Evolutionary conservation across 2,113 vertebrate species (phyloP), one percentile per base, ranked within the genome.

Genomic region (Tenrec ecaudatus): DNA sequence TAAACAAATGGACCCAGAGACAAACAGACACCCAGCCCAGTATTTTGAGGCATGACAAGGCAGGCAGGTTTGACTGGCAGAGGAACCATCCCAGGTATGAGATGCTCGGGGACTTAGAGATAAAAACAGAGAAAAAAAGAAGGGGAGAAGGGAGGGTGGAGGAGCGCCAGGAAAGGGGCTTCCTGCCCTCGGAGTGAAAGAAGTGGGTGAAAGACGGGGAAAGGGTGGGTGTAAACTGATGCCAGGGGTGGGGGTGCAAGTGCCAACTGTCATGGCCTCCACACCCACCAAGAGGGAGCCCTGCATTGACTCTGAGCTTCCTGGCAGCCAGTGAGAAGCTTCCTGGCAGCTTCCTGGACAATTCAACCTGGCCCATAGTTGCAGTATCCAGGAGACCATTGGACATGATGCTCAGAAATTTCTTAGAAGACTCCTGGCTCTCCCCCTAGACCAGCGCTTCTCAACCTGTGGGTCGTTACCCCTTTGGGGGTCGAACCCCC

Each of bases 231-330:
- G 53, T 27, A 60, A 89, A 62, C 25, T 12, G 12, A 36, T 87
- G 17, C 29, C 29, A 16, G 23, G 66, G 40, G 9, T 17, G 36
- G 58, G 40, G 23, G 8, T 23, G 66, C 25, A 78, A 25, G 33
- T 27, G n/a, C 15, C 60, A 2, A 1, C 0, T 10, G 4, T 25
- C 47, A 10, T 2, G 0, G n/a, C 57, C 19, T 20, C 29, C 11
- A 12, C 11, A 9, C 75, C 91, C 33, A 27, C 78, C 31, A 1
- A 33, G 9, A 22, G 25, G 60, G 10, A n/a, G 23, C 2, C 47
- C 19, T 10, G 0, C 47, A 0, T 22, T 11, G 38, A 53, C 17
- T 5, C 15, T 0, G 8, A 29, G 75, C 82, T 86, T 73, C 69
- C 90, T 31, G 57, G 83, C 16, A 64, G 78, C 40, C 89, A 11